These are phyloP conservation scores for Pseudococcus jackbeardsleyi DNA, from an alignment of 2,888 invertebrate genomes.

Conservation along the genomic window DNA sequence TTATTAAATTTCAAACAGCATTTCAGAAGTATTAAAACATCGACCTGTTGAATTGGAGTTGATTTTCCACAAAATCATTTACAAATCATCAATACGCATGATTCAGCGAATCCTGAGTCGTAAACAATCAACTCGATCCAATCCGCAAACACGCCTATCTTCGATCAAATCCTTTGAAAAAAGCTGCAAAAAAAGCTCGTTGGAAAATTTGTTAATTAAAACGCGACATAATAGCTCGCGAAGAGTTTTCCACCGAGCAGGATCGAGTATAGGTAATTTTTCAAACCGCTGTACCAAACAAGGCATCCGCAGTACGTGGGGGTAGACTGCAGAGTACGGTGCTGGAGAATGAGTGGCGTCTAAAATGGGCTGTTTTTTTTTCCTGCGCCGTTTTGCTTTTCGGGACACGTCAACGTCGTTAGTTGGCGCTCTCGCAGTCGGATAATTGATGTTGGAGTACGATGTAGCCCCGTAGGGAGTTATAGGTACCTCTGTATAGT, in stretches of 20 bases:
- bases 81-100: too few species aligned
- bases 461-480: constrained; percentile 2
- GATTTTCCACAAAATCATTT: too few species aligned
- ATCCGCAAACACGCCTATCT: too few species aligned
- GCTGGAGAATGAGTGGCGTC: background rate
- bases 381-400: background rate
- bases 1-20: too few species aligned
- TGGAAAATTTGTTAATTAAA: constrained; percentile 18
- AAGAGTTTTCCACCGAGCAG: background rate
- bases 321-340: background rate
- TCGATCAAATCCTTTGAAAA: too few species aligned
- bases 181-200: background rate
- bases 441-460: constrained; percentile 42
- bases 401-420: constrained; percentile 43
- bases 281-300: background rate
- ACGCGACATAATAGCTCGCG: background rate
- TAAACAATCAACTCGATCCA: too few species aligned
- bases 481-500: background rate
- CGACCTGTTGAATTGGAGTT: too few species aligned
- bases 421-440: constrained; percentile 7
- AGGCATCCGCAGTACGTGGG: background rate
- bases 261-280: background rate
- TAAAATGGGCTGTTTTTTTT: background rate
- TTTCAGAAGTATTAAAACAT: too few species aligned
- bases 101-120: too few species aligned